Evolutionary conservation across 2,888 invertebrate genomes (phyloP), one percentile per base, ranked within the genome.

Genomic region (Noctua pronuba): DNA sequence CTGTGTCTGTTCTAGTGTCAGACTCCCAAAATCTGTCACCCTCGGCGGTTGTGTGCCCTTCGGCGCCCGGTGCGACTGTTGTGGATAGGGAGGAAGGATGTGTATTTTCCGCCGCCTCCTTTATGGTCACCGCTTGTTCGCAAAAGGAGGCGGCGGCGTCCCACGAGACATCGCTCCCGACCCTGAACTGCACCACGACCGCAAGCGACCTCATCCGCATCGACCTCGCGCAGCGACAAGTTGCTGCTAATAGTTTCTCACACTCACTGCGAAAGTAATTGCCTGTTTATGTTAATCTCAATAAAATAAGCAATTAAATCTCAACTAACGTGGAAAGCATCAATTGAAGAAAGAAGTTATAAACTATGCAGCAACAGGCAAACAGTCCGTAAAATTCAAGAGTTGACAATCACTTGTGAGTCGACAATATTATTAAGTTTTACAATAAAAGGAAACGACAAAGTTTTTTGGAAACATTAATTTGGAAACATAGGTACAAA

Each of bases 311-410:
- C 49, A 31, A 68, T 70, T 21, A 31, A n/a, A 38, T 60, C 44
- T 16, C 28, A 80, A 69, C 28, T 49, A 68, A 55, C 46, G 21
- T 38, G n/a, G 46, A 75, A 66, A 38, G 10, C 5, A 31, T 38
- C n/a, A 55, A 64, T 55, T 18, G 16, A 62, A 55, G 21, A 49
- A 24, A 52, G 24, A 52, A 35, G 6, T 7, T 41, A 31, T 3
- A 55, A 62, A 62, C 24, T 52, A 28, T 44, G n/a, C 18, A n/a
- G 4, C 21, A 24, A 38, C 21, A 31, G n/a, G 21, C 21, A 21
- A 31, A 41, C 5, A n/a, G 38, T 35, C 10, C 10, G 16, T 46
- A 5, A 24, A 52, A 28, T 49, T 24, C 38, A 24, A 49, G 38
- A 70, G 4, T 41, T 52, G 28, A 70, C 28, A 41, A 31, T 41